Conservation (phyloP, 2,113 vertebrate species). For the Himantopus leucocephalus region DNA sequence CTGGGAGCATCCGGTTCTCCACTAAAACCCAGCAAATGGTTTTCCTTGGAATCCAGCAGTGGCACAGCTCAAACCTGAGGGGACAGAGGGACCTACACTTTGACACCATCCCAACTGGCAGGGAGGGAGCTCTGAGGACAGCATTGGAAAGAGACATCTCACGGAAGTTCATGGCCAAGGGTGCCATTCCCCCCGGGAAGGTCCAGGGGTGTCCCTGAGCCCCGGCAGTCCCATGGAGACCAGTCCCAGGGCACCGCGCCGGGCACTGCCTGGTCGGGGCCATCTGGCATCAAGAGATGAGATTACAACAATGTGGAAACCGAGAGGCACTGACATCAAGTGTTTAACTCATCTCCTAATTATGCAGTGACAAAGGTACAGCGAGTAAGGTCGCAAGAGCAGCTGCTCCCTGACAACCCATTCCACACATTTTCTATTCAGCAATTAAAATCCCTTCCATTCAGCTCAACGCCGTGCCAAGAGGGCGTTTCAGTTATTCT, state of each 20-base stretch:
- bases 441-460: background rate
- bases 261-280: rapidly evolving
- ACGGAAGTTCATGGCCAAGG: rapidly evolving
- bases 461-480: rapidly evolving
- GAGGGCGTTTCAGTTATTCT: background rate
- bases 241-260: background rate
- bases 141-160: rapidly evolving
- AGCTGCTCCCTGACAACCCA: background rate
- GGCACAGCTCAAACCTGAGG: rapidly evolving
- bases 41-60: background rate
- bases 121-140: background rate
- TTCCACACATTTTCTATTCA: background rate
- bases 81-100: background rate
- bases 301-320: background rate
- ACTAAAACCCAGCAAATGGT: rapidly evolving
- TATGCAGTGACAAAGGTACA: background rate
- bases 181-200: rapidly evolving
- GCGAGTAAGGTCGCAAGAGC: background rate
- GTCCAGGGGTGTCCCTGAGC: background rate
- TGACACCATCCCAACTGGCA: rapidly evolving
- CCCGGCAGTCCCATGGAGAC: background rate
- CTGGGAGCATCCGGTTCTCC: background rate
- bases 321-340: background rate
- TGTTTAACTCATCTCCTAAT: background rate
- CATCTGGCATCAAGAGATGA: background rate